Percentiles rank a stretch among this genome's conserved stretches.
Evolutionary conservation across 2,113 vertebrate species (phyloP).

Genomic region (Proteles cristata): DNA sequence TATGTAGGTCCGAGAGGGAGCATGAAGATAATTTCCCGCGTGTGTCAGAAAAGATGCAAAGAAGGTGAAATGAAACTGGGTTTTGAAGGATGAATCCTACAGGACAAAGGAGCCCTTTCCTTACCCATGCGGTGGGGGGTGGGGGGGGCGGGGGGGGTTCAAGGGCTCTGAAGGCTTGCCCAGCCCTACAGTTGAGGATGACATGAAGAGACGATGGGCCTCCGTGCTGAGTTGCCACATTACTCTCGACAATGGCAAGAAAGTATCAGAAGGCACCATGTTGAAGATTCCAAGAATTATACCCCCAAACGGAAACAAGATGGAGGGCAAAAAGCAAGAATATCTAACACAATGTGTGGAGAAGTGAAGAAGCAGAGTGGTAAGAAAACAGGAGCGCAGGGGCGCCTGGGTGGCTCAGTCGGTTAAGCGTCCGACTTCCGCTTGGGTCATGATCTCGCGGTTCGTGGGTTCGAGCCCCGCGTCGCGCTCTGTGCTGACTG

Average conservation of each 20-base stretch:
- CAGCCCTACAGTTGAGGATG: not conserved
- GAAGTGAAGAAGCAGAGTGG: not conserved
- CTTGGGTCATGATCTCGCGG: too few relatives aligned
- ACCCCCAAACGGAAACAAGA: not conserved
- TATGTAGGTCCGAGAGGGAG: rapidly evolving
- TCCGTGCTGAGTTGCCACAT: rapidly evolving
- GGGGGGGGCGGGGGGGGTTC: rapidly evolving
- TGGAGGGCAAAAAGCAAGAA: not conserved
- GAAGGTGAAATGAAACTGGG: not conserved
- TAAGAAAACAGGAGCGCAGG: not conserved
- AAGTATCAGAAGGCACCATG: rapidly evolving
- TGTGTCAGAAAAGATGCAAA: not conserved
- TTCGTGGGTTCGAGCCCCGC: too few relatives aligned
- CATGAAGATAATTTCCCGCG: not conserved
- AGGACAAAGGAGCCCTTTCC: not conserved
- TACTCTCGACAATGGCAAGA: too few relatives aligned
- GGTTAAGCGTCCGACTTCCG: too few relatives aligned
- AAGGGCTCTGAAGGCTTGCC: not conserved
- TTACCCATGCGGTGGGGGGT: rapidly evolving
- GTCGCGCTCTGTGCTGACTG: too few relatives aligned
- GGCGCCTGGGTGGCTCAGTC: too few relatives aligned
- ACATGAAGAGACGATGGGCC: rapidly evolving
- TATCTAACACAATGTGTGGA: not conserved
- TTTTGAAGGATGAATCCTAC: not conserved
- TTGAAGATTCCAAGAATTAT: not conserved